Conservation (phyloP, 2,113 vertebrate species). For the Ahaetulla prasina region DNA sequence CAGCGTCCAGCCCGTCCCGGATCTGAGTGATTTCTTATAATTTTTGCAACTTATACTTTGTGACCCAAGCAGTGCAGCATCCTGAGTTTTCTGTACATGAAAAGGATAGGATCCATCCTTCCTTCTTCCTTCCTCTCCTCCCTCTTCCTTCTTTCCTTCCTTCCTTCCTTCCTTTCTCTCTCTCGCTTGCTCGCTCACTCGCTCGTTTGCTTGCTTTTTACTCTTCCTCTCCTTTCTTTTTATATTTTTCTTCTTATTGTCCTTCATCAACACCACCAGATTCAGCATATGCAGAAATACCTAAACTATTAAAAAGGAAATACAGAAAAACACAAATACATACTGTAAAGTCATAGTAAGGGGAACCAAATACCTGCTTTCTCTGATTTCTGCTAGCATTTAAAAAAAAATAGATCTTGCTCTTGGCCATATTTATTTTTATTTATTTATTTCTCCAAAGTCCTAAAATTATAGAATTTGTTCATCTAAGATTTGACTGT, state of each 20-base stretch:
- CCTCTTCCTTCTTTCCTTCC: not conserved
- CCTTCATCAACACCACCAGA: not conserved
- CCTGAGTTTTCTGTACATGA: constrained; percentile 1
- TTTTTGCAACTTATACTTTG: constrained; percentile 29
- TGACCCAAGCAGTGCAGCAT: constrained; percentile 4
- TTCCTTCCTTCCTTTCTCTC: too few relatives aligned
- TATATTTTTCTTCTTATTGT: not conserved
- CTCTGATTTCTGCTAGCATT: not conserved
- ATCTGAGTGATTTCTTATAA: too few relatives aligned
- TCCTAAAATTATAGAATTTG: not conserved
- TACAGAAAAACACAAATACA: not conserved
- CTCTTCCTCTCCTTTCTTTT: not conserved
- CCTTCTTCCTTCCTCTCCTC: not conserved
- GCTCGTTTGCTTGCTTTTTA: too few relatives aligned
- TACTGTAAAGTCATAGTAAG: not conserved
- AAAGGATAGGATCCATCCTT: not conserved
- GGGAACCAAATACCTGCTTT: not conserved
- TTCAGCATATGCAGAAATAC: not conserved
- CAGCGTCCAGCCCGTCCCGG: too few relatives aligned
- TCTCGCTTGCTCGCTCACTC: not conserved
- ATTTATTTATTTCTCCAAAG: not conserved
- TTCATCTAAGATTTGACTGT: not conserved
- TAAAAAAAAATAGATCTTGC: not conserved
- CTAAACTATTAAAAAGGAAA: not conserved
- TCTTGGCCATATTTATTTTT: too few relatives aligned